These are phyloP conservation scores for Campylomormyrus tamandua DNA, from an alignment of 2,113 vertebrate species.

Conservation along the genomic window DNA sequence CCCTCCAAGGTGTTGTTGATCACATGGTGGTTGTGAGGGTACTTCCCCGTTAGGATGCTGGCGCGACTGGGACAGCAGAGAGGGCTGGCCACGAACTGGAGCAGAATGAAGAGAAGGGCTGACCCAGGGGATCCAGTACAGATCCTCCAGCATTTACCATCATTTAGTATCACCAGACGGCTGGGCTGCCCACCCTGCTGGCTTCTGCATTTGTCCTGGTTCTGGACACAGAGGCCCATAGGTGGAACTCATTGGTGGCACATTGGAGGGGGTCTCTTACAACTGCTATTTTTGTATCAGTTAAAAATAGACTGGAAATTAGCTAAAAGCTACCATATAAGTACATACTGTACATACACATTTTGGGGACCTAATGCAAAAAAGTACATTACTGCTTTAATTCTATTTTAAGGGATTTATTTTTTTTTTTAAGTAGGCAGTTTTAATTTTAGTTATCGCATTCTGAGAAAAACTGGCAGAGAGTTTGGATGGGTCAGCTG, in stretches of 20 bases:
- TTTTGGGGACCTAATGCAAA: not conserved
- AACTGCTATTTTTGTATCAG: not conserved
- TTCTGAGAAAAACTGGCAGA: not conserved
- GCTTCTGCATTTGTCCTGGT: not conserved
- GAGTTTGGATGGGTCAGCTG: not conserved
- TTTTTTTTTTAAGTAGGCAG: not conserved
- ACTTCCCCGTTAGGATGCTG: constrained; percentile 93
- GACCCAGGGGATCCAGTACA: not conserved
- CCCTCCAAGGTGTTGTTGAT: constrained; percentile 94
- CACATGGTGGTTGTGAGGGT: constrained; percentile 93
- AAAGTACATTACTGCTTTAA: not conserved
- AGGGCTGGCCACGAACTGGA: constrained; percentile 89
- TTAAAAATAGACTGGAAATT: not conserved
- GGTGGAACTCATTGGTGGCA: not conserved
- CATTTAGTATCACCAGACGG: not conserved
- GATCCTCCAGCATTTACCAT: not conserved
- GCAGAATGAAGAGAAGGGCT: not conserved
- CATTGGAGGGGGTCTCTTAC: not conserved
- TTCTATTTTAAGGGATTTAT: not conserved
- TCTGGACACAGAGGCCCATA: not conserved
- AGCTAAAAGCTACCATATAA: not conserved
- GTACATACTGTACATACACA: not conserved
- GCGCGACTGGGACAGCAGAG: constrained; percentile 94
- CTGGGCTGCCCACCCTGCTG: not conserved
- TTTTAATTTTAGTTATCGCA: not conserved